These are phyloP conservation scores for Albula goreensis DNA, from an alignment of 2,113 vertebrate species.

Conservation along the genomic window DNA sequence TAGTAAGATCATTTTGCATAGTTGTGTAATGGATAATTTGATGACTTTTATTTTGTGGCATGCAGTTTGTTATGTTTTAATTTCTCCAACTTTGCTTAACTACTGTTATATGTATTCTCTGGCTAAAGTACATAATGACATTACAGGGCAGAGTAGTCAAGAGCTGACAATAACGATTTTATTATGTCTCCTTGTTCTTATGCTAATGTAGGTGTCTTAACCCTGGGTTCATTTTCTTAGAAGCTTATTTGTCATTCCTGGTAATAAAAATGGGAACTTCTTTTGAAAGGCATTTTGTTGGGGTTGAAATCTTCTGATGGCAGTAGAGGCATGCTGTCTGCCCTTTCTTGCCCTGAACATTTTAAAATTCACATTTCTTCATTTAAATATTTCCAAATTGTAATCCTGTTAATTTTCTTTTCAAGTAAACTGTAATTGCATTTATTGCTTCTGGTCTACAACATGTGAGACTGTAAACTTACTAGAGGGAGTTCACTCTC, in stretches of 20 bases:
- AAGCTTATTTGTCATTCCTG: background rate
- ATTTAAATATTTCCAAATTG: background rate
- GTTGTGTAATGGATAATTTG: background rate
- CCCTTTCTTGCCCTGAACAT: background rate
- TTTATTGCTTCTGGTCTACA: background rate
- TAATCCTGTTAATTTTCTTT: background rate
- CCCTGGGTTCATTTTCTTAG: background rate
- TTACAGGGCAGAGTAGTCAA: background rate
- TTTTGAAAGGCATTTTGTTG: background rate
- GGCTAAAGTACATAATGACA: background rate
- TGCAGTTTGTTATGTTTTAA: background rate
- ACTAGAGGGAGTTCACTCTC: background rate
- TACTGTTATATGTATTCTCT: background rate
- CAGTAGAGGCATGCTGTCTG: background rate
- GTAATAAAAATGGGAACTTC: background rate
- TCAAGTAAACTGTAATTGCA: background rate
- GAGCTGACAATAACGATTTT: background rate
- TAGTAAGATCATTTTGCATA: background rate
- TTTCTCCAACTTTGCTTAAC: background rate
- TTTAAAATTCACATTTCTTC: background rate
- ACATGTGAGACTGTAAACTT: background rate
- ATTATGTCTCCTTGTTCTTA: background rate
- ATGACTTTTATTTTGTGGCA: no score
- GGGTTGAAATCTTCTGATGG: background rate
- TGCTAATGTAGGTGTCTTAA: background rate